phyloP scores from a whole-genome alignment of 2,797 vertebrate genomes.

The Darevskia mixta region DNA sequence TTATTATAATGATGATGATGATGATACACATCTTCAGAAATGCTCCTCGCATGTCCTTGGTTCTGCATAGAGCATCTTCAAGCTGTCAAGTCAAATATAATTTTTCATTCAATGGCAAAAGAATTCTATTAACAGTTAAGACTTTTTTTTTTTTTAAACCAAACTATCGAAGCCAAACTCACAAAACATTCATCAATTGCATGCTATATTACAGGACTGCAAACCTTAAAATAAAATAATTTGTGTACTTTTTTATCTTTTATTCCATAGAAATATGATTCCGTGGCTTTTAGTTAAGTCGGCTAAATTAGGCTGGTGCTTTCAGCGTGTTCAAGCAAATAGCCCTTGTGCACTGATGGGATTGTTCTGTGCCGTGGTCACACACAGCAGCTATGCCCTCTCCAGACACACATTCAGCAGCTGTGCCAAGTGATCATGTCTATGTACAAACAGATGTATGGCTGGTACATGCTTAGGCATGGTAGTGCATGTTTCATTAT shows the following conservation, averaged over 20 bases:
- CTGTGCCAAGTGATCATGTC: neutral
- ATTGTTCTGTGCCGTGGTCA: neutral
- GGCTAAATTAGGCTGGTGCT: no score
- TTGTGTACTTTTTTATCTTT: neutral
- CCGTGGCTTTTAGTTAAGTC: no score
- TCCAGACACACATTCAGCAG: neutral
- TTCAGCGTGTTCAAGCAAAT: no score
- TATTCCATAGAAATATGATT: neutral
- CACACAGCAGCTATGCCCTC: neutral
- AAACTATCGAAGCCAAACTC: neutral
- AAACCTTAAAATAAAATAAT: neutral
- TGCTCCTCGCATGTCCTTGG: neutral
- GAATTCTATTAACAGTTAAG: neutral
- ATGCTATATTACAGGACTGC: neutral
- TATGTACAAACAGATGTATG: neutral
- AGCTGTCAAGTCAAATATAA: fast-evolving
- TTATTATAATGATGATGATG: neutral
- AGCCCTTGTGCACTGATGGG: no score
- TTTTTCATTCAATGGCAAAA: neutral
- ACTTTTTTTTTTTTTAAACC: no score
- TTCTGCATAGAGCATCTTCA: neutral
- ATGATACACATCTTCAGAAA: neutral
- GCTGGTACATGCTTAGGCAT: no score
- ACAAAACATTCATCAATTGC: neutral
- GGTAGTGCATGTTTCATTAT: neutral